These are phyloP conservation scores for Momotus momota DNA, from an alignment of 2,797 vertebrate genomes.

Conservation along the genomic window DNA sequence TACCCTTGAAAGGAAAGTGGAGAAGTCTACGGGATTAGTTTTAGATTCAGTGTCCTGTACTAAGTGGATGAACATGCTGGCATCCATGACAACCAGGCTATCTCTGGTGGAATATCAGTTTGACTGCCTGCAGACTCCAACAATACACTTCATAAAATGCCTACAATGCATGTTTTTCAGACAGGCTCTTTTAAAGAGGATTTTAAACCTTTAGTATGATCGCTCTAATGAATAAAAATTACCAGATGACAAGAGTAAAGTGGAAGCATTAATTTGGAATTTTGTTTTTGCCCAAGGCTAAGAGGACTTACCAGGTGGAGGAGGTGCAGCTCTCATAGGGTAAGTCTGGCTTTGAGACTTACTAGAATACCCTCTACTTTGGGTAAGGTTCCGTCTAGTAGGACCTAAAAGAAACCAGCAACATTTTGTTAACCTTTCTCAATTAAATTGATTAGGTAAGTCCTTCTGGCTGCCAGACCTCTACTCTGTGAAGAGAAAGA, in stretches of 20 bases:
- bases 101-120: neutral
- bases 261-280: neutral
- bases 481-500: neutral
- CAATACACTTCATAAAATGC: neutral
- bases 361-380: slow-evolving; percentile 73
- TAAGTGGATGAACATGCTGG: neutral
- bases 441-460: neutral
- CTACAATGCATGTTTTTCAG: neutral
- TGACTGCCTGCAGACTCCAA: neutral
- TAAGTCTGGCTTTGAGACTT: slow-evolving; percentile 83
- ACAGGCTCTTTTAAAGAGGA: neutral
- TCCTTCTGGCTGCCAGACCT: neutral
- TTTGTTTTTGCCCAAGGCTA: neutral
- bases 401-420: slow-evolving; percentile 84
- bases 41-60: neutral
- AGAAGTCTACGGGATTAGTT: neutral
- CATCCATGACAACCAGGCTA: neutral
- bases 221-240: neutral
- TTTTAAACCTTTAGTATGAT: neutral
- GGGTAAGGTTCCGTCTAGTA: slow-evolving; percentile 82
- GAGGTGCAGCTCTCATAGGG: slow-evolving; percentile 89
- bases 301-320: slow-evolving; percentile 88
- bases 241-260: neutral
- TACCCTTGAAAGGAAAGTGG: neutral
- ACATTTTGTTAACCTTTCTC: neutral